Evolutionary conservation across 1,140 invertebrate species (phyloP).

Genomic region (Euwallacea similis): DNA sequence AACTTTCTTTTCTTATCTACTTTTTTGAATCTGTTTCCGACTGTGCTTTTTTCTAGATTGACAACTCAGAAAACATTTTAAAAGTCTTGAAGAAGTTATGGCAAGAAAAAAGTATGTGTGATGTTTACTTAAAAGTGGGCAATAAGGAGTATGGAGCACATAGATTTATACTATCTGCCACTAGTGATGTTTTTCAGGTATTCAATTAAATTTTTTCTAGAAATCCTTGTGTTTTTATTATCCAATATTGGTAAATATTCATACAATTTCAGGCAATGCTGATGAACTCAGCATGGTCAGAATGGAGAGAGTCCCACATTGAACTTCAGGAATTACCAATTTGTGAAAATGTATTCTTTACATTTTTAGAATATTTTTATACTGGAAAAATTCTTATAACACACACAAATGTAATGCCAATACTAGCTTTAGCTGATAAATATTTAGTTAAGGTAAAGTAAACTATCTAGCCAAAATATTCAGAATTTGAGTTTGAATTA

Average conservation of each 20-base stretch:
- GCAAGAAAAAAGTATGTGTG: slow-evolving; percentile 48
- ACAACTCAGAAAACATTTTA: slow-evolving; percentile 49
- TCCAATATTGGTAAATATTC: neutral
- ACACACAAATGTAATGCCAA: slow-evolving; percentile 78
- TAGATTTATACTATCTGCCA: slow-evolving; percentile 89
- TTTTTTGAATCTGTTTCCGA: too few relatives aligned
- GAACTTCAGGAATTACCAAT: slow-evolving; percentile 82
- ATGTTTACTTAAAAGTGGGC: slow-evolving; percentile 49
- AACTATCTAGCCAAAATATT: neutral
- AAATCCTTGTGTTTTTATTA: too few relatives aligned
- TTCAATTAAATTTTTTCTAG: neutral
- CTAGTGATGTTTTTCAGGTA: slow-evolving; percentile 94
- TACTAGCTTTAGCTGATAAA: slow-evolving; percentile 88
- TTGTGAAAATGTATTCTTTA: slow-evolving; percentile 82
- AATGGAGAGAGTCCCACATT: slow-evolving; percentile 82
- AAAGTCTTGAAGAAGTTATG: slow-evolving; percentile 48
- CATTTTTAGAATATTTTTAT: slow-evolving; percentile 92
- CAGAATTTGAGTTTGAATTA: neutral
- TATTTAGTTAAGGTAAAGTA: slow-evolving; percentile 80
- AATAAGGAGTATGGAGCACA: slow-evolving; percentile 81
- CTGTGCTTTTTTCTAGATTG: slow-evolving; percentile 33
- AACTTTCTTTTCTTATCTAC: too few relatives aligned
- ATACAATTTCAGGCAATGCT: slow-evolving; percentile 78
- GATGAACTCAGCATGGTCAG: slow-evolving; percentile 90
- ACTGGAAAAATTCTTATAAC: slow-evolving; percentile 87